Percentiles rank a stretch among this genome's conserved stretches.
These are phyloP conservation scores for Avahi laniger DNA, from an alignment of 2,797 vertebrate species.

Conservation along the genomic window DNA sequence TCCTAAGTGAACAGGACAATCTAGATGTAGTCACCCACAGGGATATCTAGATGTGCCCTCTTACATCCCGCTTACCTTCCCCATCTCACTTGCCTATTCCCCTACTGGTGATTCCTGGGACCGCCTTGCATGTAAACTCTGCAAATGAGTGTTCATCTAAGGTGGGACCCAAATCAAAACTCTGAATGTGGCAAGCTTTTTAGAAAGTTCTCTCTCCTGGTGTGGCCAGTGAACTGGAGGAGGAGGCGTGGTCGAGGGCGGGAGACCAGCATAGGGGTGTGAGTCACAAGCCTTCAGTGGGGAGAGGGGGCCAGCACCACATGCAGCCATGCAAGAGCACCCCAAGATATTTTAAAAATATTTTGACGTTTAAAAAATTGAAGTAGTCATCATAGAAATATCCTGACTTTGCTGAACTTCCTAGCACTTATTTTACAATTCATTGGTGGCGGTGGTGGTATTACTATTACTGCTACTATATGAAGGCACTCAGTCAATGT, in stretches of 20 bases:
- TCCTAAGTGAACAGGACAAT: neutral
- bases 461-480: neutral
- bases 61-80: neutral
- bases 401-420: neutral
- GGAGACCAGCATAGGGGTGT: neutral
- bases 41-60: neutral
- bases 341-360: neutral
- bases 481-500: neutral
- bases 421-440: neutral
- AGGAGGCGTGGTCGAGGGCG: neutral
- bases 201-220: neutral
- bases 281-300: accelerated
- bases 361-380: neutral
- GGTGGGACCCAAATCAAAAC: neutral
- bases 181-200: neutral
- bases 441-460: neutral
- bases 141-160: neutral
- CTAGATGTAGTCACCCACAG: neutral
- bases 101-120: neutral
- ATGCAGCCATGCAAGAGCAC: neutral
- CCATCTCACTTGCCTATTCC: neutral
- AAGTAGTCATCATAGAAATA: neutral
- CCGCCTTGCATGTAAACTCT: neutral
- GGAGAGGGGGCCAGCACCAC: neutral
- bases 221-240: neutral